Base-by-base conservation (phyloP, 2,888 invertebrate species). In the Unio pictorum region DNA sequence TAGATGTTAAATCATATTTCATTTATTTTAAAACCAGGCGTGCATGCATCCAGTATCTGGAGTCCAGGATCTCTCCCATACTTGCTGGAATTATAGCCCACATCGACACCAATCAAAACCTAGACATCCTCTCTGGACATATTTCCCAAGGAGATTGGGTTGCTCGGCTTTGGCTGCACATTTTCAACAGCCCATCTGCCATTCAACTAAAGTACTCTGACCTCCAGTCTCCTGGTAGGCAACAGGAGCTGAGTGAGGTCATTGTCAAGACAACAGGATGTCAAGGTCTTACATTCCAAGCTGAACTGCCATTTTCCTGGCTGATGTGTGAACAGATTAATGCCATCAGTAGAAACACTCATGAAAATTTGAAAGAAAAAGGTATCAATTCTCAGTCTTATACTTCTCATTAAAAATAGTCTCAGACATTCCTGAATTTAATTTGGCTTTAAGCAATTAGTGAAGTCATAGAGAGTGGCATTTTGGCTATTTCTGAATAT, bases 21-120 rank as follows among this genome's bases (percentile, higher is more conserved):
- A 45, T 45, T 45, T 45, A 45, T 15, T 45, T 45, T 45, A 45
- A 80, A 45, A 80, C 11, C 72, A 87, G 87, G 58, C 81, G 80
- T 8, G 73, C 86, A 17, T 75, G 81, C 66, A 62, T 75, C 62
- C 81, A 84, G 69, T 82, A 78, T 55, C 67, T 88, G 34, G 84
- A 86, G 68, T 71, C 75, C 34, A 84, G 85, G 71, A 72, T 87
- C n/a, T 77, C 80, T 18, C 86, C 86, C 7, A 74, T 86, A 7
- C 72, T 88, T 63, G 86, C 86, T 65, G 84, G 84, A 11, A 77
- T 87, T 18, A 74, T 87, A 20, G 83, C 86, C n/a, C 80, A 77
- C 67, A 69, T 84, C 23, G 87, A 87, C 74, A 84, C 84, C 57
- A 85, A 87, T 72, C 66, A 72, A 61, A 87, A 87, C 77, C 74